Percentiles rank a stretch among this genome's conserved stretches.
phyloP scores from a whole-genome alignment of 2,113 vertebrate species.

The Pagrus major region DNA sequence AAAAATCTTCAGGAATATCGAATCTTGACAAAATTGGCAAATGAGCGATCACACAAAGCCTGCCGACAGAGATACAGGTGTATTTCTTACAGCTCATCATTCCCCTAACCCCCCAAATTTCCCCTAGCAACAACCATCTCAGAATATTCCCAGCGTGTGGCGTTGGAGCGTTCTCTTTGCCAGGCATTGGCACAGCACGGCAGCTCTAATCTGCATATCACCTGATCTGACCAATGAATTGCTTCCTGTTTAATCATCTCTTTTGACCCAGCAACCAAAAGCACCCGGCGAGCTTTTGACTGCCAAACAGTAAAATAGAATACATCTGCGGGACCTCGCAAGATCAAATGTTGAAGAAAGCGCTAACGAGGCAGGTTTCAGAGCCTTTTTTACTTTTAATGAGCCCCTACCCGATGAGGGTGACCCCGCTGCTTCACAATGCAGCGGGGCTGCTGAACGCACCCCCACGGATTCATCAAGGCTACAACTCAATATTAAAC shows the following conservation, averaged over 20 bases:
- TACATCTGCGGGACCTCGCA: slow-evolving; percentile 37
- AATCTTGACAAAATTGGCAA: neutral
- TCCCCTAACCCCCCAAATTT: slow-evolving; percentile 15
- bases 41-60: slow-evolving; percentile 15
- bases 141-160: slow-evolving; percentile 53
- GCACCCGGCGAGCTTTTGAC: slow-evolving; percentile 59
- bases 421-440: slow-evolving; percentile 63
- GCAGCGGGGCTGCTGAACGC: slow-evolving; percentile 49
- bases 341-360: slow-evolving; percentile 69
- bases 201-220: slow-evolving; percentile 73
- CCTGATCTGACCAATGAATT: slow-evolving; percentile 72
- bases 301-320: slow-evolving; percentile 58
- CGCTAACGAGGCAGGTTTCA: slow-evolving; percentile 67
- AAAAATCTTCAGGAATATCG: slow-evolving; percentile 4
- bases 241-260: slow-evolving; percentile 67
- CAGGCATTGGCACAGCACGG: slow-evolving; percentile 62
- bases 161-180: slow-evolving; percentile 46
- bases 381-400: slow-evolving; percentile 65
- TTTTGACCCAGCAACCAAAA: slow-evolving; percentile 72
- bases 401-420: slow-evolving; percentile 56
- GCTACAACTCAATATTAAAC: slow-evolving; percentile 68
- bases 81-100: slow-evolving; percentile 32
- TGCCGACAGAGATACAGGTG: slow-evolving; percentile 46
- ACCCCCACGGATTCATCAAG: slow-evolving; percentile 61
- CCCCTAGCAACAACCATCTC: slow-evolving; percentile 59